Evolutionary conservation across 2,797 vertebrate genomes (phyloP), one percentile per base, ranked within the genome.

Genomic region (Labeo calbasu): DNA sequence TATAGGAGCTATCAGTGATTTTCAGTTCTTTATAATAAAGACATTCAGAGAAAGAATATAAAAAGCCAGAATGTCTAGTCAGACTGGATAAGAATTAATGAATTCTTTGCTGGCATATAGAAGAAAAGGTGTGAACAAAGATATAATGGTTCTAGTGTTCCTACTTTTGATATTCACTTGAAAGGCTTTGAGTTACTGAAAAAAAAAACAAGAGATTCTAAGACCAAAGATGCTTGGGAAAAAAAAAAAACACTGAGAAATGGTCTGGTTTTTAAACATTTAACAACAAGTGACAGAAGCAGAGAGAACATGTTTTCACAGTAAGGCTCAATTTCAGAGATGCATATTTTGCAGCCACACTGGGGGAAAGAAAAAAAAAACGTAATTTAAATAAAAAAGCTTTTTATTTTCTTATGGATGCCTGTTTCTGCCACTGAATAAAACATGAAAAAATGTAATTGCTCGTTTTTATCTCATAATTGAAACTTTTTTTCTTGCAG

Each of bases 11-110:
- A 80, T 71, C 21, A 80, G 25, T 57, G 36, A 55, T 32, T 55
- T 28, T 48, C 4, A 68, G 63, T 77, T 77, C 53, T 23, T 50
- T 61, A 15, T 75, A 82, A 75, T 77, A 80, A 76, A 75, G 55
- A 50, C 63, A 63, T 85, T 63, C 28, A 57, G 15, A 48, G 50
- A 3, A 28, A 59, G n/a, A 70, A 28, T 70, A 55, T 23, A 43
- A 66, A 50, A 82, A 50, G 51, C 21, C 10, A 63, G 13, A 77
- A 69, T 68, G 19, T 59, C 81, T 72, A 40, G 13, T 15, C 25
- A 81, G 71, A 72, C 53, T 69, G 55, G 12, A 76, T 23, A 13
- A 48, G 57, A 77, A 80, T 71, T 4, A 53, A 79, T 69, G 4
- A 32, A 46, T 79, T 68, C 6, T 70, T 69, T 28, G 48, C 46